phyloP scores from a whole-genome alignment of 2,888 invertebrate genomes.

The Nymphalis c-album region DNA sequence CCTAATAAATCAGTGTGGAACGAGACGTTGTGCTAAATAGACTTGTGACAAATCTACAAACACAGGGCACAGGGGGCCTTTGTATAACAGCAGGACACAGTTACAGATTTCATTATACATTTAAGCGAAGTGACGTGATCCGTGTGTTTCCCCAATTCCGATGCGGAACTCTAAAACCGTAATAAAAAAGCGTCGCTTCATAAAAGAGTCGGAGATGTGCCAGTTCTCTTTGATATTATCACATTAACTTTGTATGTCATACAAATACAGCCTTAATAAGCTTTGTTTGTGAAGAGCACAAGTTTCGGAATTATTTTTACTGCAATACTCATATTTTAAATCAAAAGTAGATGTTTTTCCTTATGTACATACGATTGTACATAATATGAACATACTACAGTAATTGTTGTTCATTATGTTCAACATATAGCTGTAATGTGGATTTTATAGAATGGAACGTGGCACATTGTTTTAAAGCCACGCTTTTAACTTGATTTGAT shows the following conservation, averaged over 20 bases:
- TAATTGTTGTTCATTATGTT: neutral
- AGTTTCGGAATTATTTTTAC: constrained; percentile 8
- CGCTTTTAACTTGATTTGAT: too few species aligned
- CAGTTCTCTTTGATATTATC: constrained; percentile 12
- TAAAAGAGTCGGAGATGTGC: constrained; percentile 2
- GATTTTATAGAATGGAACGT: too few species aligned
- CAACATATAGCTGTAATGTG: too few species aligned
- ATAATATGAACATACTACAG: neutral
- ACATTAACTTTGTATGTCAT: constrained; percentile 10
- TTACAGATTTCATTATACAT: neutral
- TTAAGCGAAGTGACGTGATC: neutral
- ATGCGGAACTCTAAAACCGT: constrained; percentile 4
- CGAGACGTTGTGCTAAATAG: too few species aligned
- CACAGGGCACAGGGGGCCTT: too few species aligned
- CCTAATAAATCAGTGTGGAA: too few species aligned
- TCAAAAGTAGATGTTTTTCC: neutral
- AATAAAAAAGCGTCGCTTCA: constrained; percentile 5
- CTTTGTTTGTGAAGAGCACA: constrained; percentile 14
- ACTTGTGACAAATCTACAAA: too few species aligned
- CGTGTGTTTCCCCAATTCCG: neutral
- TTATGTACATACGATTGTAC: neutral
- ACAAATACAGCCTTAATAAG: constrained; percentile 10
- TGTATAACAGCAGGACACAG: too few species aligned
- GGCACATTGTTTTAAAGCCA: too few species aligned
- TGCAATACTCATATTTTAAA: constrained; percentile 3